phyloP scores from a whole-genome alignment of 2,113 vertebrate genomes.

The Ariopsis seemanni region DNA sequence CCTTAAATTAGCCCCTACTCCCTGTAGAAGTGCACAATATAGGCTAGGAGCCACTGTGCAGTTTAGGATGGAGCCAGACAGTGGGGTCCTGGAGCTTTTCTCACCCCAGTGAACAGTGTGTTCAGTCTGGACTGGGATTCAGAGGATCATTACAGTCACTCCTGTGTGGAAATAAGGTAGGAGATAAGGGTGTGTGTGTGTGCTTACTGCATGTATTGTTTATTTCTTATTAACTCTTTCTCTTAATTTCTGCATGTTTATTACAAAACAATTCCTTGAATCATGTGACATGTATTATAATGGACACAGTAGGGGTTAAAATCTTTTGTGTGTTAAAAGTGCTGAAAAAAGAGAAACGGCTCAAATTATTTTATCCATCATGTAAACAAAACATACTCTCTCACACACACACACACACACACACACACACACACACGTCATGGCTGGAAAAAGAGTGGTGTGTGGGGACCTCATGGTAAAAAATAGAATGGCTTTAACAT shows the following conservation, averaged over 20 bases:
- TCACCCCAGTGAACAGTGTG: neutral
- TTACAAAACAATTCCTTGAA: neutral
- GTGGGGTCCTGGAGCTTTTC: neutral
- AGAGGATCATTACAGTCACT: neutral
- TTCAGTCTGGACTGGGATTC: constrained; percentile 6
- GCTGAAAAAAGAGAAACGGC: neutral
- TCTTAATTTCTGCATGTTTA: neutral
- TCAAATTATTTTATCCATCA: neutral
- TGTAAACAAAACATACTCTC: no score
- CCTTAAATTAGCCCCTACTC: neutral
- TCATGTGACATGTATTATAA: neutral
- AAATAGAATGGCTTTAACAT: constrained; percentile 47
- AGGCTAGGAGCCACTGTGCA: neutral
- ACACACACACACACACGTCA: neutral
- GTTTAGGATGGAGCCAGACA: neutral
- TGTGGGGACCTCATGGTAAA: constrained; percentile 24
- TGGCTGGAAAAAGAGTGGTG: constrained; percentile 13
- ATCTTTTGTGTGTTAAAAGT: neutral
- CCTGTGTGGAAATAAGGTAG: constrained; percentile 1
- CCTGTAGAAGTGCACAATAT: constrained; percentile 3
- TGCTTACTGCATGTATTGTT: neutral
- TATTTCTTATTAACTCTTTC: neutral
- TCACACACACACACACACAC: neutral
- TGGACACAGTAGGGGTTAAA: neutral
- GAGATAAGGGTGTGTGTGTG: neutral